phyloP scores from a whole-genome alignment of 2,888 invertebrate species.

The Pandemis cinnamomeana region DNA sequence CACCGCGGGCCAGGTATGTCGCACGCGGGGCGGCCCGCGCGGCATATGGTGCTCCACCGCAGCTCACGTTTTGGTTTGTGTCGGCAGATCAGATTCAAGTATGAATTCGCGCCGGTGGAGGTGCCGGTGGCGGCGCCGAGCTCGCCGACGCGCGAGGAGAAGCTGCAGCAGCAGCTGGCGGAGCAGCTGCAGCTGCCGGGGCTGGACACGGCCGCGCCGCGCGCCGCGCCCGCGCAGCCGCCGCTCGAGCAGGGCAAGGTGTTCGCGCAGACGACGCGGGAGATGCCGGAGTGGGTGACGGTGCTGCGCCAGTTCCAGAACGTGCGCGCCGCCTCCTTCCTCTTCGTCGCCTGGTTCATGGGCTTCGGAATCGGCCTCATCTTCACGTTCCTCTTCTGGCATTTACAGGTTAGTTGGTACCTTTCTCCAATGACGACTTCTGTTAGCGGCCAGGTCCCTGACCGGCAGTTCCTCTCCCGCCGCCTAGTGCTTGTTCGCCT shows the following conservation, averaged over 20 bases:
- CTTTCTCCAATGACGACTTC: too few relatives aligned
- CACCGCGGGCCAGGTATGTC: conserved; percentile 92
- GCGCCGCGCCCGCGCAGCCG: conserved; percentile 56
- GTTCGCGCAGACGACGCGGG: conserved; percentile 95
- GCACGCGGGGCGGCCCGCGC: too few relatives aligned
- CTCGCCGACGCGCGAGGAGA: conserved; percentile 88
- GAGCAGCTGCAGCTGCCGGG: conserved; percentile 93
- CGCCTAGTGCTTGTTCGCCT: not conserved
- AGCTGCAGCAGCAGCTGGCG: conserved; percentile 92
- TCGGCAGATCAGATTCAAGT: conserved; percentile 86
- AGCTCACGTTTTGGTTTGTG: not conserved
- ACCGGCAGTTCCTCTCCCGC: too few relatives aligned
- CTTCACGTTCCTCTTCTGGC: conserved; percentile 99
- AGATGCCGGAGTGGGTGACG: conserved; percentile 97
- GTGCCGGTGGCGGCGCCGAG: conserved; percentile 86
- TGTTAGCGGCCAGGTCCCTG: too few relatives aligned
- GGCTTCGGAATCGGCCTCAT: conserved; percentile 99
- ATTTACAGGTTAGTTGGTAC: conserved; percentile 89
- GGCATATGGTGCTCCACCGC: not conserved
- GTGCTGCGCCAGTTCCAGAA: conserved; percentile 95
- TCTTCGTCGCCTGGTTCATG: conserved; percentile 99
- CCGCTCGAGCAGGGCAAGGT: conserved; percentile 79
- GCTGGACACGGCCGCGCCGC: conserved; percentile 87
- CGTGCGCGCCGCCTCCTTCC: conserved; percentile 94
- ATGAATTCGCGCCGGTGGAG: conserved; percentile 76